Base-by-base conservation (phyloP, 1,140 invertebrate species). In the Rhopalosiphum maidis region DNA sequence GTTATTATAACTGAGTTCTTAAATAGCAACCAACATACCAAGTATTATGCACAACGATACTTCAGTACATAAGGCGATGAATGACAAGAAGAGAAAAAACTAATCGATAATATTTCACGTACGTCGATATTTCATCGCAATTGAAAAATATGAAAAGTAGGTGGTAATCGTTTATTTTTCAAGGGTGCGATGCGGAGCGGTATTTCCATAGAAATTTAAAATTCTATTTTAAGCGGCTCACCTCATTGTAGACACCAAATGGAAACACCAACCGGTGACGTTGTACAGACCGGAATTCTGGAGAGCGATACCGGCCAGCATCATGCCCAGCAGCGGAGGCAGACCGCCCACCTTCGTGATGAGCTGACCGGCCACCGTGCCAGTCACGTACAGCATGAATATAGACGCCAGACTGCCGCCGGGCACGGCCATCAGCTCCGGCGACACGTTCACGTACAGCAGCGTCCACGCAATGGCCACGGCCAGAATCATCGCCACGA, bases 291-390 rank as follows among this genome's bases (percentile, higher is more conserved):
- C 94, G 25, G 94, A 54, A 48, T 94, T 94, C 82, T 94, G 93
- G 21, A 95, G 90, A 43, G 90, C 86, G 25, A 95, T 95, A 18
- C 94, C 94, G 21, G 94, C 94, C n/a, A 95, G 93, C 46, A 95
- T 90, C 94, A 95, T 95, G 18, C 94, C 94, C 5, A 95, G 94
- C 0, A 95, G 93, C 3, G 94, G 94, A 5, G 94, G 94, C n/a
- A 95, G 68, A 21, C 94, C 60, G 0, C 94, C 60, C 2, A 94
- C 25, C 25, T 85, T 93, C 8, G 94, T 93, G 15, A 94, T 30
- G 30, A 94, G 82, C 51, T 54, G 0, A 0, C 90, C 93, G 35
- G 77, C 82, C 46, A n/a, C 82, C 4, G 82, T 37, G 1, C 94
- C 94, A 15, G 93, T 54, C 37, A 94, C 90, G 89, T 94, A 94